A percentile compares a stretch with the other conserved stretches of the same genome.
Evolutionary conservation across 2,888 invertebrate species (phyloP).

Genomic region (Callyntrura sp.): DNA sequence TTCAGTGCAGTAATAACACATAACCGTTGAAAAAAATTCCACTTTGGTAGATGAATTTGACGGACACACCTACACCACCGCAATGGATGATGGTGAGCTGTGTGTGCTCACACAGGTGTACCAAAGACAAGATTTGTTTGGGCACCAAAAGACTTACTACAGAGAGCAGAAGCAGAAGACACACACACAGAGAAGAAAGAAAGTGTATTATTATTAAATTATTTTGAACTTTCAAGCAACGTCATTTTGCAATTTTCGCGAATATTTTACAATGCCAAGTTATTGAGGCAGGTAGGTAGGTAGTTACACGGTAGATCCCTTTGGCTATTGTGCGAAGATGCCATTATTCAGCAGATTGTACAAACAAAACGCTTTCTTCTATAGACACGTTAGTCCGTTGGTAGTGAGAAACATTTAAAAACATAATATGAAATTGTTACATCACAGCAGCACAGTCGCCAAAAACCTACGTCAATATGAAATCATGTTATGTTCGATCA

Average conservation of each 20-base stretch:
- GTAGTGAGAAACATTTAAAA: background rate
- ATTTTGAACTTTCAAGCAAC: constrained; percentile 13
- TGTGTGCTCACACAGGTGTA: background rate
- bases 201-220: background rate
- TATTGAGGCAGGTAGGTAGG: constrained; percentile 23
- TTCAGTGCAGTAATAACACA: background rate
- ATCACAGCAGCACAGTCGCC: background rate
- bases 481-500: constrained; percentile 35
- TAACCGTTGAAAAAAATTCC: constrained; percentile 9
- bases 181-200: background rate
- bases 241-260: constrained; percentile 1
- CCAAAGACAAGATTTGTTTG: background rate
- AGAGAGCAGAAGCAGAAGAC: background rate
- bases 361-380: background rate
- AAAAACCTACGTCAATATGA: constrained; percentile 64
- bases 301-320: background rate
- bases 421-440: background rate
- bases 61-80: constrained; percentile 48
- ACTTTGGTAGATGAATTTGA: constrained; percentile 19
- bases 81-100: too few relatives aligned
- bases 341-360: background rate
- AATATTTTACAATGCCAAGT: constrained; percentile 18
- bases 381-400: background rate
- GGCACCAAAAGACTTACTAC: background rate
- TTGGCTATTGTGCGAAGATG: constrained; percentile 47